Conservation (phyloP, 1,140 invertebrate genomes). For the Ips nitidus region DNA sequence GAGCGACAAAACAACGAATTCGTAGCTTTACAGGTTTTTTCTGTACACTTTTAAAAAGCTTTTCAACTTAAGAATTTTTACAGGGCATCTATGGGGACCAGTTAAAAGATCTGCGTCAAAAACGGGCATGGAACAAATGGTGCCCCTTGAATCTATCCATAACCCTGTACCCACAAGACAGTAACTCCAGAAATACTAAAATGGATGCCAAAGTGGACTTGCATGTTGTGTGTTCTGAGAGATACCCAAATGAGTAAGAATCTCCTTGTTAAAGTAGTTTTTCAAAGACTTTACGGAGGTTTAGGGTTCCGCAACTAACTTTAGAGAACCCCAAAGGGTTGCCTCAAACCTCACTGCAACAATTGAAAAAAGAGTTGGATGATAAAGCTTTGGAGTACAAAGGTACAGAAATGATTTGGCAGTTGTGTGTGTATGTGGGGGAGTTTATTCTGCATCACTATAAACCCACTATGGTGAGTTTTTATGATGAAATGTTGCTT, state of each 20-base stretch:
- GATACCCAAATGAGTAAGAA: constrained; percentile 71
- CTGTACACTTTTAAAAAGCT: constrained; percentile 46
- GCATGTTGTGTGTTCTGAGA: constrained; percentile 64
- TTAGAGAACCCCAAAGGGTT: constrained; percentile 70
- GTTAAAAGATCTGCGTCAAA: constrained; percentile 60
- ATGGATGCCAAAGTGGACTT: constrained; percentile 68
- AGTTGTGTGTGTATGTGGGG: constrained; percentile 68
- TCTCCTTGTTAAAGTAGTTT: neutral
- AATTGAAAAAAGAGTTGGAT: constrained; percentile 61
- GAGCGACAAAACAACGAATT: constrained; percentile 73
- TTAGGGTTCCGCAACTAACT: constrained; percentile 62
- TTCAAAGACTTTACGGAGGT: too few species aligned
- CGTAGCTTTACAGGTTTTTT: constrained; percentile 63
- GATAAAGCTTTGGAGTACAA: constrained; percentile 58
- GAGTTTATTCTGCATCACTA: constrained; percentile 73
- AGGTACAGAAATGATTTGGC: constrained; percentile 78
- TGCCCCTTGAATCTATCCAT: constrained; percentile 68
- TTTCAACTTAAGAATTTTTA: constrained; percentile 27
- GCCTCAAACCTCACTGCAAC: constrained; percentile 61
- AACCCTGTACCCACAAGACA: constrained; percentile 66
- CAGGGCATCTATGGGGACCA: constrained; percentile 68
- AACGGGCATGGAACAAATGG: constrained; percentile 58
- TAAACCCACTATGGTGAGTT: constrained; percentile 71
- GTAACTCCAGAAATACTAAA: constrained; percentile 62
- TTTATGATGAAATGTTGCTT: constrained; percentile 81